These are phyloP conservation scores for Cladorhizidae sp. DNA, from an alignment of 37 sponge, comb jelly and placozoan species.

Conservation along the genomic window DNA sequence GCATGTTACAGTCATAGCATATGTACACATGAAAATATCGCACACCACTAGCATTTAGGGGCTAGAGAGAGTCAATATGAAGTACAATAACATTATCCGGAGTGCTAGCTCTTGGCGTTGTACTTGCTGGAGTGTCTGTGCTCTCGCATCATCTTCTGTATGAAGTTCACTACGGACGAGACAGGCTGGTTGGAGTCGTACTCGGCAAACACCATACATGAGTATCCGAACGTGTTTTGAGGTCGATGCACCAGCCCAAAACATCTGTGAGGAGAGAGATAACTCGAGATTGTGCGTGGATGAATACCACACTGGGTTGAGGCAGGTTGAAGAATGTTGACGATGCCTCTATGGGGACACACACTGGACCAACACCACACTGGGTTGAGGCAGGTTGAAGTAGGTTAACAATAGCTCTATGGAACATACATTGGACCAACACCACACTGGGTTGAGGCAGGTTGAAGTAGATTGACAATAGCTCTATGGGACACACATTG, in stretches of 20 bases:
- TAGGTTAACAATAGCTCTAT: too few species aligned
- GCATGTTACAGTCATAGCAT: neutral
- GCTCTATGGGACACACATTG: too few species aligned
- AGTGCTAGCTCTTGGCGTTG: too few species aligned
- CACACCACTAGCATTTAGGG: neutral
- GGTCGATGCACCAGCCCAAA: conserved; percentile 81
- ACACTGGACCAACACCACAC: too few species aligned
- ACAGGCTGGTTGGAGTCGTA: conserved; percentile 71
- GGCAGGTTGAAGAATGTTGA: too few species aligned
- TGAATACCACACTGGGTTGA: too few species aligned
- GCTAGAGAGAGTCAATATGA: neutral
- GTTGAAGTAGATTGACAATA: too few species aligned
- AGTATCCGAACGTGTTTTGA: conserved; percentile 38
- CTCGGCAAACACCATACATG: conserved; percentile 82
- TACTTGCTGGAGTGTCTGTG: conserved; percentile 17
- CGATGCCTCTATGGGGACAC: too few species aligned
- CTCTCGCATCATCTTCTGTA: conserved; percentile 54
- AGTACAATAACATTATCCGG: neutral
- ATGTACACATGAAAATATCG: neutral
- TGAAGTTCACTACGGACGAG: conserved; percentile 62
- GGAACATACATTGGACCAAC: too few species aligned
- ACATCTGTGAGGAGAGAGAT: conserved; percentile 35
- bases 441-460: too few species aligned
- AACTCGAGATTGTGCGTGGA: too few species aligned
- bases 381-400: too few species aligned